These are phyloP conservation scores for Athripsodes cinereus DNA, from an alignment of 2,888 invertebrate species.

Conservation along the genomic window DNA sequence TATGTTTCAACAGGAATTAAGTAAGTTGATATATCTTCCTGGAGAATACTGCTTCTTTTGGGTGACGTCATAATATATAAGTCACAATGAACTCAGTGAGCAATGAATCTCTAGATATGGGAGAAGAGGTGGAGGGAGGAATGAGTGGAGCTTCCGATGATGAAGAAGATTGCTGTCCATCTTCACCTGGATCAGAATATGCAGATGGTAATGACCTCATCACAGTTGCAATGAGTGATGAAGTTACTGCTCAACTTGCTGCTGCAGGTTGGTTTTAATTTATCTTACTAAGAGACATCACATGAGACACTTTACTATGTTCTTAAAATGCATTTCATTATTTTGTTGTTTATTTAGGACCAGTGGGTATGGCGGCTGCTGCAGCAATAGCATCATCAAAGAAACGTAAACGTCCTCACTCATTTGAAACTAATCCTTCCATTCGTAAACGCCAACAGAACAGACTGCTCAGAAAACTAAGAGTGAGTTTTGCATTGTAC, in stretches of 20 bases:
- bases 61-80: no score
- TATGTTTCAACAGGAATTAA: no score
- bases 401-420: constrained; percentile 90
- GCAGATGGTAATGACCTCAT: constrained; percentile 80
- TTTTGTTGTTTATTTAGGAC: constrained; percentile 51
- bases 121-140: constrained; percentile 53
- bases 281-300: neutral
- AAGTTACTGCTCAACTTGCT: constrained; percentile 92
- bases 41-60: no score
- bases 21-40: no score
- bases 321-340: neutral
- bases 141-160: constrained; percentile 59
- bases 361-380: constrained; percentile 93
- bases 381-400: constrained; percentile 95
- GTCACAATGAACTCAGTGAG: constrained; percentile 43
- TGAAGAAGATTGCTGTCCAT: constrained; percentile 80
- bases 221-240: constrained; percentile 81
- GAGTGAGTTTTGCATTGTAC: constrained; percentile 48
- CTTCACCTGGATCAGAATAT: constrained; percentile 70
- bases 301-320: no score
- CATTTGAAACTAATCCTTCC: constrained; percentile 95
- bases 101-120: constrained; percentile 67
- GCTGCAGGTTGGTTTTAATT: constrained; percentile 68
- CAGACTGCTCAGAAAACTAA: constrained; percentile 76
- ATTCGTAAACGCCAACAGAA: constrained; percentile 94